phyloP scores from a whole-genome alignment of 2,797 vertebrate genomes.

The Prionace glauca region DNA sequence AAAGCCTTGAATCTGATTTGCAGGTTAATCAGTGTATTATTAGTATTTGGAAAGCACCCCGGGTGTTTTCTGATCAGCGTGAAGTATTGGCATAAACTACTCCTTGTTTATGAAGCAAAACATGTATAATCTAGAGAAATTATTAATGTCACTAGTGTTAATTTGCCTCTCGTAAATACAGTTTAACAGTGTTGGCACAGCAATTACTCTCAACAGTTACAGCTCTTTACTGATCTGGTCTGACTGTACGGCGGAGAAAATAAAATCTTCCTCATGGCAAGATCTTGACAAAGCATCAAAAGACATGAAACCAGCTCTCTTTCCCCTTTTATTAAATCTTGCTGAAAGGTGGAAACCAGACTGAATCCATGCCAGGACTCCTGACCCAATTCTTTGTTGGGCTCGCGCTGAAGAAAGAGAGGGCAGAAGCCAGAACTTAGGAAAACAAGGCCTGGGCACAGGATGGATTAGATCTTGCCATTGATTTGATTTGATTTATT shows the following conservation, averaged over 20 bases:
- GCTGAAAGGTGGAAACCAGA: conserved; percentile 58
- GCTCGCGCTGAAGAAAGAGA: background rate
- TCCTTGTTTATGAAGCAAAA: conserved; percentile 60
- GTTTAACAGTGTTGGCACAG: conserved; percentile 59
- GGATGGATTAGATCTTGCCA: background rate
- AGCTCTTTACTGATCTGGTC: conserved; percentile 55
- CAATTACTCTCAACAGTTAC: conserved; percentile 56
- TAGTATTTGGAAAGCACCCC: background rate
- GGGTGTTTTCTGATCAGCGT: background rate
- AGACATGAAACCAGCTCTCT: conserved; percentile 49
- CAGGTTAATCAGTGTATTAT: background rate
- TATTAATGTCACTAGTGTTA: conserved; percentile 60
- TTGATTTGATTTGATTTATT: too few relatives aligned
- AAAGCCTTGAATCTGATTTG: background rate
- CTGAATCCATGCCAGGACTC: conserved; percentile 54
- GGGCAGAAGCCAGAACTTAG: too few relatives aligned
- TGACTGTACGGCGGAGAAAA: conserved; percentile 54
- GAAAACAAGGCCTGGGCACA: background rate
- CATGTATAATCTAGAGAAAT: conserved; percentile 59
- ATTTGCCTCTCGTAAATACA: conserved; percentile 62
- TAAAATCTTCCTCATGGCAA: conserved; percentile 46
- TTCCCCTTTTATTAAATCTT: conserved; percentile 57
- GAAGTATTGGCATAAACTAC: conserved; percentile 51
- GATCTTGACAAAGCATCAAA: conserved; percentile 58
- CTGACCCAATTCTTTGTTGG: background rate